These are phyloP conservation scores for Halcyon smyrnensis DNA, from an alignment of 2,797 vertebrate species.

Conservation along the genomic window DNA sequence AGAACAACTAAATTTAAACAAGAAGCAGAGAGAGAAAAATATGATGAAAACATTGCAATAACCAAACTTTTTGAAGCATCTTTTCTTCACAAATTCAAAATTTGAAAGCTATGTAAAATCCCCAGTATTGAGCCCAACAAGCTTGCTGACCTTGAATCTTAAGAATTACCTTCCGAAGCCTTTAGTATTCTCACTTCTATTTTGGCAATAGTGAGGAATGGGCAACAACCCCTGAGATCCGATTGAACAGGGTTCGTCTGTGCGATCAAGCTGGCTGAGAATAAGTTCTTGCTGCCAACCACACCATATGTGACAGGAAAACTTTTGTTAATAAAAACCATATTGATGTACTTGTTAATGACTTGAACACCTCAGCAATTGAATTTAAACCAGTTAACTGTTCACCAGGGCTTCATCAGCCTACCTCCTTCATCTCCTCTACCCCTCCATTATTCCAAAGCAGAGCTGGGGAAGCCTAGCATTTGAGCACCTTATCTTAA, in stretches of 20 bases:
- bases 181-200: not conserved
- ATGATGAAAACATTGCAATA: not conserved
- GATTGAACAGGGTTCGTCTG: not conserved
- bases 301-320: slow-evolving; percentile 16
- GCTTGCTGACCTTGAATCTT: not conserved
- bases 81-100: not conserved
- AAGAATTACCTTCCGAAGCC: not conserved
- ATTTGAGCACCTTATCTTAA: slow-evolving; percentile 41
- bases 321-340: slow-evolving; percentile 48
- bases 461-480: not conserved
- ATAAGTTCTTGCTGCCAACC: not conserved
- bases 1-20: not conserved
- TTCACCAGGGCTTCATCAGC: slow-evolving; percentile 35
- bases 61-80: not conserved
- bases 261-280: not conserved
- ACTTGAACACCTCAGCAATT: slow-evolving; percentile 22
- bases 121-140: not conserved
- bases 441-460: slow-evolving; percentile 24
- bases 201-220: not conserved
- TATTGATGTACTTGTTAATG: slow-evolving; percentile 43
- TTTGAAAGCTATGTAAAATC: not conserved
- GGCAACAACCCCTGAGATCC: not conserved
- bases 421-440: slow-evolving; percentile 2
- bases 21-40: not conserved
- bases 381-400: slow-evolving; percentile 61